Evolutionary conservation across 1,140 invertebrate genomes (phyloP).

Genomic region (Drosophila saltans): DNA sequence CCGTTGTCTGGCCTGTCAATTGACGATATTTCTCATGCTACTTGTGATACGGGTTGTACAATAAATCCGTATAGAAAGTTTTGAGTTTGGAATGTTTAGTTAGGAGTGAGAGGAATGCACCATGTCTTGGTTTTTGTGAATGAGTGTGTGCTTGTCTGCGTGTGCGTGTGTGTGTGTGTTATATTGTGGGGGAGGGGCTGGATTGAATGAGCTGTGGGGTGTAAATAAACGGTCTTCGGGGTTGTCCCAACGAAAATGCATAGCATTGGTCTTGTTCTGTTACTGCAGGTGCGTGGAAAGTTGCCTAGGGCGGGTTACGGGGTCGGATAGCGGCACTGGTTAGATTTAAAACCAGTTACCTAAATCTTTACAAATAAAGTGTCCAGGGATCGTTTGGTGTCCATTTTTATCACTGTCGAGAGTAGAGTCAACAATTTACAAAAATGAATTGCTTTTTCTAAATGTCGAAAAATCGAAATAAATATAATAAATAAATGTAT

Average conservation of each 20-base stretch:
- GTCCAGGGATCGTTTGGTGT: conserved; percentile 1
- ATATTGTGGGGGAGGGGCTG: conserved; percentile 9
- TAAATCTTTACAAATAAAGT: background rate
- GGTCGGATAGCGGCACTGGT: conserved; percentile 69
- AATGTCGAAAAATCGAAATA: background rate
- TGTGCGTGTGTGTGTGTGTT: conserved; percentile 7
- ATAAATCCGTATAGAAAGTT: conserved; percentile 27
- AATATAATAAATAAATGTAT: background rate
- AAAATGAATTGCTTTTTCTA: background rate
- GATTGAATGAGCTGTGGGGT: conserved; percentile 14
- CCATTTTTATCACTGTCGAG: background rate
- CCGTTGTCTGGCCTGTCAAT: conserved; percentile 24
- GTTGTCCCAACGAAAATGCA: conserved; percentile 64
- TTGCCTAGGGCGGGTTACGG: conserved; percentile 51
- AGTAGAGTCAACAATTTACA: background rate
- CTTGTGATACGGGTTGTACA: conserved; percentile 28
- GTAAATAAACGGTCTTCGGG: background rate
- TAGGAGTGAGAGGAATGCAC: background rate
- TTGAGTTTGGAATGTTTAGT: background rate
- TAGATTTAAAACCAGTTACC: conserved; percentile 24
- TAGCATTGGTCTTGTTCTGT: conserved; percentile 48
- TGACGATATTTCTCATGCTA: conserved; percentile 25
- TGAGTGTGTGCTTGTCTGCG: conserved; percentile 13
- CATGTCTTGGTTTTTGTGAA: background rate
- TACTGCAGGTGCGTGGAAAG: conserved; percentile 7